Evolutionary conservation across 2,797 vertebrate genomes (phyloP).

Genomic region (Balearica regulorum): DNA sequence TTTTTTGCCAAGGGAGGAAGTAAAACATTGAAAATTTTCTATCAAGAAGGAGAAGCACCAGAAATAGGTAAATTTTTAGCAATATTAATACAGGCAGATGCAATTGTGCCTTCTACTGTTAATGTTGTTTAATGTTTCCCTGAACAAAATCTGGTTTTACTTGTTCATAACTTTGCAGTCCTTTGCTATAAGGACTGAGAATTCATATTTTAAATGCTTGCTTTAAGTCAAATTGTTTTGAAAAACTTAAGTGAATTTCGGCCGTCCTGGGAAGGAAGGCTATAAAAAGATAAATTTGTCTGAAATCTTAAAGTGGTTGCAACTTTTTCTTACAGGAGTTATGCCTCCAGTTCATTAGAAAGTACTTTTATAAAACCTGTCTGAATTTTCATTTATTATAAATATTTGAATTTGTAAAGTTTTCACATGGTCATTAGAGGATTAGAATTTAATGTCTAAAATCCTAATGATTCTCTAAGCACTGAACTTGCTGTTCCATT

Average conservation of each 20-base stretch:
- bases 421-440: neutral
- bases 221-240: neutral
- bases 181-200: neutral
- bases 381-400: neutral
- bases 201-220: neutral
- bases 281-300: neutral
- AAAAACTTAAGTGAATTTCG: neutral
- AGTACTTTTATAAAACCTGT: neutral
- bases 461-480: neutral
- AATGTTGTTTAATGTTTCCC: neutral
- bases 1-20: constrained; percentile 79
- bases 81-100: neutral
- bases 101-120: neutral
- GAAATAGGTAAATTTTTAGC: constrained; percentile 73
- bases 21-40: constrained; percentile 79
- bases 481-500: neutral
- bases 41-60: constrained; percentile 78
- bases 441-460: neutral
- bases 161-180: neutral
- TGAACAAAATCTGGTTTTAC: neutral
- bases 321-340: neutral
- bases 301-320: neutral
- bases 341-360: neutral
- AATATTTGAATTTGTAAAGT: neutral
- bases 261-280: neutral